Percentiles rank a stretch among this genome's conserved stretches.
phyloP scores from a whole-genome alignment of 2,888 invertebrate species.

The Campoletis raptor region DNA sequence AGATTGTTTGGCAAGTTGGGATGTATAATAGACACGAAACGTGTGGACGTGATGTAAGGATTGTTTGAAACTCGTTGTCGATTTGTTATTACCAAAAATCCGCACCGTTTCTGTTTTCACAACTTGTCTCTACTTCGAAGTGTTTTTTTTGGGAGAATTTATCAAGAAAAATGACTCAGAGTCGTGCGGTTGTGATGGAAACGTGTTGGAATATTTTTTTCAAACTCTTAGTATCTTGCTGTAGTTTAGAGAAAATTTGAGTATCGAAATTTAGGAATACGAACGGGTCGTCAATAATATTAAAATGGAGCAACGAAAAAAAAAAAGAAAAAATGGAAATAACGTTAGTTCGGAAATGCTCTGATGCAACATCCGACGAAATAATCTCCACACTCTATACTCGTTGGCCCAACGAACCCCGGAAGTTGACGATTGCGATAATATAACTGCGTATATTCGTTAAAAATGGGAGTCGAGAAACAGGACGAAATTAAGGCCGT shows the following conservation, averaged over 20 bases:
- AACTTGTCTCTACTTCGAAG: not conserved
- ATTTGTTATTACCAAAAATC: not conserved
- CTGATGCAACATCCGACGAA: not conserved
- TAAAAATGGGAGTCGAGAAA: constrained; percentile 17
- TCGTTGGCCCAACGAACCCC: not conserved
- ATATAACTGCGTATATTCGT: not conserved
- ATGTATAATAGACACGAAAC: not conserved
- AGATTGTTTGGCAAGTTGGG: not conserved
- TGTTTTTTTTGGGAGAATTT: not conserved
- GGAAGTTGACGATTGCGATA: constrained; percentile 11
- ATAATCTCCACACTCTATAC: not conserved
- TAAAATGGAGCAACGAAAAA: not conserved
- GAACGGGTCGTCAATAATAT: not conserved
- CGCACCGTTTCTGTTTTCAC: not conserved
- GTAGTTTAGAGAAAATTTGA: not conserved
- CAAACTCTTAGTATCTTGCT: not conserved
- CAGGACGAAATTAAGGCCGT: constrained; percentile 49
- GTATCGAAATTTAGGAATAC: not conserved
- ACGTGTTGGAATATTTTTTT: not conserved
- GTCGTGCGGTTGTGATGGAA: not conserved
- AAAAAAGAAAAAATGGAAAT: not conserved
- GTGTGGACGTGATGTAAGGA: not conserved
- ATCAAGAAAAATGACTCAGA: not conserved
- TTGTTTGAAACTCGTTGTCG: not conserved
- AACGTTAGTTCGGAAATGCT: not conserved